Base-by-base conservation (phyloP, 2,797 vertebrate species). In the Triplophysa bombifrons region DNA sequence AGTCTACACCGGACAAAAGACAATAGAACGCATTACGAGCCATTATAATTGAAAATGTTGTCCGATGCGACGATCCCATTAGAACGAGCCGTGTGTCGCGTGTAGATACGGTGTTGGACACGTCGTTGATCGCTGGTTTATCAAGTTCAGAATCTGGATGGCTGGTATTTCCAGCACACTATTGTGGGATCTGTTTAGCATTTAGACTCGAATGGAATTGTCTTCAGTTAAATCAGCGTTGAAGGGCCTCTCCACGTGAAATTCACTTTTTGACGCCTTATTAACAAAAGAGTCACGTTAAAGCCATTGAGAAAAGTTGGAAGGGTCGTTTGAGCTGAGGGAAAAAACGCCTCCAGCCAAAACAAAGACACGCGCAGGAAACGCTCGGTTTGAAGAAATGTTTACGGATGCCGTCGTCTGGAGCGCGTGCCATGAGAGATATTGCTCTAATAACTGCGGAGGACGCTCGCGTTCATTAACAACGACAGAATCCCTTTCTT, bases 311-410 rank as follows among this genome's bases (percentile, higher is more conserved):
- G 22, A 13, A 67, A 70, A 70, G 66, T 50, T 60, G 44, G 74
- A 34, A 50, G 48, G 75, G 53, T 14, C 41, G 50, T 58, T 78
- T 41, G 55, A 63, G 48, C 38, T 4, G 58, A 63, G 14, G 3
- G 20, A 64, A 44, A 61, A 64, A 63, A 78, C 3, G 76, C 76
- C 67, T 78, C 48, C 27, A 78, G 76, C 76, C 76, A 78, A 71
- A 78, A 72, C 68, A 78, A 71, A 13, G 55, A 38, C 27, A 1
- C 14, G 46, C 30, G 63, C 3, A 16, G 25, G 56, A 58, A 48
- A 9, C 0, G 30, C 30, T 69, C 11, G 2, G 5, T 68, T 74
- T 75, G 30, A 44, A 2, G 58, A 69, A 68, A 20, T 53, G 46
- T 64, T 48, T 55, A 68, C 22, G 11, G 13, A 12, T 68, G 19